Evolutionary conservation across 2,888 invertebrate genomes (phyloP).

Genomic region (Amphipoea oculea): DNA sequence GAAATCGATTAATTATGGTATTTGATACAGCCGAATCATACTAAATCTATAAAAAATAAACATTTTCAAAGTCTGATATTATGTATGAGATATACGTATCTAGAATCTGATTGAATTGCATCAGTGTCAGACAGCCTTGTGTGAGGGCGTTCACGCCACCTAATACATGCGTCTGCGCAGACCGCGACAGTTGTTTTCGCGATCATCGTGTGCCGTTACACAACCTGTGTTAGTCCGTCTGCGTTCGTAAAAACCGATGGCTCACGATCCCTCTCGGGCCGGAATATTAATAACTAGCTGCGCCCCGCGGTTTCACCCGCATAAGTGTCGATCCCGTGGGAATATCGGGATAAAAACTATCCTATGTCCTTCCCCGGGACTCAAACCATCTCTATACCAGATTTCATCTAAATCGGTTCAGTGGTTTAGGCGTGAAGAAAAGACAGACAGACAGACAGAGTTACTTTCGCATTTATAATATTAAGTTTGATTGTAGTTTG

Average conservation of each 20-base stretch:
- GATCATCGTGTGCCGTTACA: slow-evolving; percentile 67
- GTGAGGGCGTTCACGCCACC: slow-evolving; percentile 78
- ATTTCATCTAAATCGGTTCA: too few species aligned
- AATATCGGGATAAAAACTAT: too few species aligned
- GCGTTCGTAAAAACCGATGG: slow-evolving; percentile 53
- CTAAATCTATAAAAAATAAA: slow-evolving; percentile 41
- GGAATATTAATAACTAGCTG: too few species aligned
- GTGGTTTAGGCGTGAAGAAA: too few species aligned
- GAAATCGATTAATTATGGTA: slow-evolving; percentile 59
- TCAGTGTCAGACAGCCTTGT: slow-evolving; percentile 79
- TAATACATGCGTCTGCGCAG: slow-evolving; percentile 78
- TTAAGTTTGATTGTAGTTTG: slow-evolving; percentile 50
- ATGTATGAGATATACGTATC: slow-evolving; percentile 65
- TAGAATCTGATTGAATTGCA: slow-evolving; percentile 73
- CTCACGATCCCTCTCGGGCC: slow-evolving; percentile 41
- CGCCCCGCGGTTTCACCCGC: too few species aligned
- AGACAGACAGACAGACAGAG: too few species aligned
- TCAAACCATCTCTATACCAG: too few species aligned
- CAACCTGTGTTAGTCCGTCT: slow-evolving; percentile 60
- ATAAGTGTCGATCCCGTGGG: too few species aligned
- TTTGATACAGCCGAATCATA: slow-evolving; percentile 39
- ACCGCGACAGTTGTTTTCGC: slow-evolving; percentile 68
- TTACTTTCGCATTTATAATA: too few species aligned
- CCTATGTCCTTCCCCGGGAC: too few species aligned
- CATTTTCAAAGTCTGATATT: slow-evolving; percentile 43